Conservation (phyloP, 1,140 invertebrate genomes). For the Acromyrmex echinatior region DNA sequence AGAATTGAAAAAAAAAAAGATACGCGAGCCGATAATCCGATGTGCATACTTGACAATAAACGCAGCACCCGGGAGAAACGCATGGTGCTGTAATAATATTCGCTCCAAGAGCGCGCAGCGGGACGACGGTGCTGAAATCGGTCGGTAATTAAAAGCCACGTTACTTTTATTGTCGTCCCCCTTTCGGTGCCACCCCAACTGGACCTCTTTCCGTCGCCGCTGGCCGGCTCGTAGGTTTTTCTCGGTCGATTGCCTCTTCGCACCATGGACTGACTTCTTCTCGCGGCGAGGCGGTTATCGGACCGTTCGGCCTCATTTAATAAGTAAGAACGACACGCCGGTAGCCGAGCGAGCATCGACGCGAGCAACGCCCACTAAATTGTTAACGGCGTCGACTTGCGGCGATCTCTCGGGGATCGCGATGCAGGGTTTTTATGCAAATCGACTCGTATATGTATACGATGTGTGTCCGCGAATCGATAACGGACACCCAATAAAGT, state of each 20-base stretch:
- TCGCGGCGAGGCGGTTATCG: conserved; percentile 45
- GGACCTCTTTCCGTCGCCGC: not conserved
- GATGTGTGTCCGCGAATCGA: conserved; percentile 59
- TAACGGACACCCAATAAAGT: conserved; percentile 68
- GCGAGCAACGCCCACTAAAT: conserved; percentile 71
- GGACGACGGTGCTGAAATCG: conserved; percentile 49
- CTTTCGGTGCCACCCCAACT: not conserved
- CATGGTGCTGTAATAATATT: conserved; percentile 31
- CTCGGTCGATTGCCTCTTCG: conserved; percentile 12
- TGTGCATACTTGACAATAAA: conserved; percentile 55
- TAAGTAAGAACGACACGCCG: conserved; percentile 58
- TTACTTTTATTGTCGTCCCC: conserved; percentile 40
- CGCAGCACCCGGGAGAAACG: not conserved
- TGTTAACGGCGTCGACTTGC: conserved; percentile 59
- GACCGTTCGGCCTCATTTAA: conserved; percentile 63
- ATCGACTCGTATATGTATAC: conserved; percentile 29
- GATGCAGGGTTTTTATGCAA: conserved; percentile 74
- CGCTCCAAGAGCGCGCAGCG: conserved; percentile 39
- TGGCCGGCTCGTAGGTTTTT: conserved; percentile 17
- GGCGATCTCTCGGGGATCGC: conserved; percentile 55
- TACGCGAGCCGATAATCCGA: conserved; percentile 35
- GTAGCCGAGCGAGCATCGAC: conserved; percentile 47
- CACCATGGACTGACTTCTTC: conserved; percentile 16
- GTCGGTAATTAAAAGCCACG: conserved; percentile 55
- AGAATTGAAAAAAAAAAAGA: not conserved